phyloP scores from a whole-genome alignment of 2,888 invertebrate species.

The Catocala fraxini region DNA sequence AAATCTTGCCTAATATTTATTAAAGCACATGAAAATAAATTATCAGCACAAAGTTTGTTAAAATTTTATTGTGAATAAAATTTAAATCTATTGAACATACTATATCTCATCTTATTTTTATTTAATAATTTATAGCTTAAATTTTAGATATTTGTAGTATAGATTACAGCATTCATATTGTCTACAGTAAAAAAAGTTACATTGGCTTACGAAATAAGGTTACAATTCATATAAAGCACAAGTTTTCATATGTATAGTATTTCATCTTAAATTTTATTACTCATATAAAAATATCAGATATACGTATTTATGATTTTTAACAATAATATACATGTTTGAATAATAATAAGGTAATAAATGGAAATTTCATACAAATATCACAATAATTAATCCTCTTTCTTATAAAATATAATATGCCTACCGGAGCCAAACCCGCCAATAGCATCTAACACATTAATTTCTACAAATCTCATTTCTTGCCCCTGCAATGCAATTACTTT shows the following conservation, averaged over 20 bases:
- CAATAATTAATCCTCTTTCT: slow-evolving; percentile 33
- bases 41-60: slow-evolving; percentile 46
- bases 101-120: slow-evolving; percentile 17
- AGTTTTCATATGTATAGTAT: too few species aligned
- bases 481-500: slow-evolving; percentile 64
- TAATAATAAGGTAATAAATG: background rate
- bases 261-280: too few species aligned
- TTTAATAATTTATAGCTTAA: background rate
- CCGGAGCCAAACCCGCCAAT: slow-evolving; percentile 75
- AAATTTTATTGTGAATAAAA: slow-evolving; percentile 37
- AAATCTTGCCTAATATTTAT: slow-evolving; percentile 40
- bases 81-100: slow-evolving; percentile 34
- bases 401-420: slow-evolving; percentile 60
- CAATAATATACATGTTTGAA: background rate
- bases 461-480: slow-evolving; percentile 61
- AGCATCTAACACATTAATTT: slow-evolving; percentile 63
- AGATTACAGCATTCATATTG: too few species aligned
- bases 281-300: too few species aligned
- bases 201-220: too few species aligned
- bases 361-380: background rate
- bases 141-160: too few species aligned
- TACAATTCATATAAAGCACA: too few species aligned
- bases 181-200: too few species aligned
- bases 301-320: background rate
- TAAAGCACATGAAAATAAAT: slow-evolving; percentile 49